Base-by-base conservation (phyloP, 1,140 invertebrate genomes). In the Lordiphosa collinella region DNA sequence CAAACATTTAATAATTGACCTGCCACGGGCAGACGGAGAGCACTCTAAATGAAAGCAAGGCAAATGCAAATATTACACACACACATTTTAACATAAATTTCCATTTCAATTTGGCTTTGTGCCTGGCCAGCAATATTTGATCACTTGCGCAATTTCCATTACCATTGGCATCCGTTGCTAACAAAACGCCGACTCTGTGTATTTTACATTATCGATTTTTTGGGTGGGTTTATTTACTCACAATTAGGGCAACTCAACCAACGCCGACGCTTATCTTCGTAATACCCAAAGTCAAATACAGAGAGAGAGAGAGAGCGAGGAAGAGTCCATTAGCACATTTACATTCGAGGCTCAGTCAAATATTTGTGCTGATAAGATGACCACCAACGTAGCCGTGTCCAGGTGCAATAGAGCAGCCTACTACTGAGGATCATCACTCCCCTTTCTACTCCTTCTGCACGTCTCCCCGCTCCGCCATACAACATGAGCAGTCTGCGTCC, bases 401-500 rank as follows among this genome's bases (percentile, higher is more conserved):
- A 79, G 75, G 74, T 70, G 75, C 55, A 69, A 44, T 80, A 74
- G 46, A 22, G 44, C 65, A 54, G 25, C 31, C 32, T 52, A 37
- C 47, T 35, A 14, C 13, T 18, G 3, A 40, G 22, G 13, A 8
- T n/a, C 52, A 16, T n/a, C 14, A 32, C 29, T 12, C 25, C 14
- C 14, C 18, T 10, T 9, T 10, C 9, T 25, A 2, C 7, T 12
- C 6, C 11, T 34, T 31, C 46, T 36, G 14, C 44, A 34, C 54
- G 48, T 32, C 14, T 11, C n/a, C 29, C n/a, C 6, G 16, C 12
- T 14, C 31, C 37, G 10, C 0, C 12, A 50, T 34, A 13, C 37
- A 73, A 35, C n/a, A 87, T 88, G 86, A 76, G 60, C 29, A 67
- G 63, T 47, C 68, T 86, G 47, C 69, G 86, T 22, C 76, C 85